Percentiles rank a stretch among this genome's conserved stretches.
phyloP scores from a whole-genome alignment of 2,888 invertebrate species.

The Drosophila maculinotata region DNA sequence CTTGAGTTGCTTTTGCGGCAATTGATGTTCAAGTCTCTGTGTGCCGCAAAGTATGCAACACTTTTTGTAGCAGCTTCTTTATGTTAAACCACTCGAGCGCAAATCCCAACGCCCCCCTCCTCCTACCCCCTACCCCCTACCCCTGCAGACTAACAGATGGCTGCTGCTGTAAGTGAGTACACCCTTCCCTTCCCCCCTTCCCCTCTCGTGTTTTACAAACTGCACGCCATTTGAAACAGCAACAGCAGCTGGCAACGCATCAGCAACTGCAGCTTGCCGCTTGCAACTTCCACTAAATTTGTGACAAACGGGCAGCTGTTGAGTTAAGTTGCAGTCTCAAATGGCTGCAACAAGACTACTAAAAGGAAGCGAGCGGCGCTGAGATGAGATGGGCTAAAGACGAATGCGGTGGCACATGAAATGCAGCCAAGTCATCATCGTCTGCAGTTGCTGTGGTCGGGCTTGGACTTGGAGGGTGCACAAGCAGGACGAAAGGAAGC shows the following conservation, averaged over 20 bases:
- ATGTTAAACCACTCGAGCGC: constrained; percentile 62
- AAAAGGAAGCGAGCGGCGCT: not conserved
- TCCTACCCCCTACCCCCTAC: not conserved
- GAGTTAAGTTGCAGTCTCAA: constrained; percentile 59
- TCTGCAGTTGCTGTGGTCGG: constrained; percentile 6
- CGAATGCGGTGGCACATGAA: constrained; percentile 67
- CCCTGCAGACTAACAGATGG: constrained; percentile 16
- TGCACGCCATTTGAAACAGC: constrained; percentile 62
- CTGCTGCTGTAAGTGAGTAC: constrained; percentile 21
- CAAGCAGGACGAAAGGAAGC: not conserved
- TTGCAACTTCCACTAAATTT: constrained; percentile 54
- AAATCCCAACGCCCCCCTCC: constrained; percentile 41
- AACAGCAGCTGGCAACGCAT: constrained; percentile 19
- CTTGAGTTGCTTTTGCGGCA: constrained; percentile 6
- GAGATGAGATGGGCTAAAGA: constrained; percentile 12
- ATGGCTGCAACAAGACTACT: constrained; percentile 33
- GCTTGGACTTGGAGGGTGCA: constrained; percentile 2
- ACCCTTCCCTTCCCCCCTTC: not conserved
- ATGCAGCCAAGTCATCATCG: constrained; percentile 47
- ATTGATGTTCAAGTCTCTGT: constrained; percentile 8
- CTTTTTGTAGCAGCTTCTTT: constrained; percentile 52
- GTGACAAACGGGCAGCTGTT: constrained; percentile 71
- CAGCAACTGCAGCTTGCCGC: constrained; percentile 19
- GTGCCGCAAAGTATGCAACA: constrained; percentile 62
- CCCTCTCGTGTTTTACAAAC: constrained; percentile 50